phyloP scores from a whole-genome alignment of 2,113 vertebrate species.

The Callocephalon fimbriatum region DNA sequence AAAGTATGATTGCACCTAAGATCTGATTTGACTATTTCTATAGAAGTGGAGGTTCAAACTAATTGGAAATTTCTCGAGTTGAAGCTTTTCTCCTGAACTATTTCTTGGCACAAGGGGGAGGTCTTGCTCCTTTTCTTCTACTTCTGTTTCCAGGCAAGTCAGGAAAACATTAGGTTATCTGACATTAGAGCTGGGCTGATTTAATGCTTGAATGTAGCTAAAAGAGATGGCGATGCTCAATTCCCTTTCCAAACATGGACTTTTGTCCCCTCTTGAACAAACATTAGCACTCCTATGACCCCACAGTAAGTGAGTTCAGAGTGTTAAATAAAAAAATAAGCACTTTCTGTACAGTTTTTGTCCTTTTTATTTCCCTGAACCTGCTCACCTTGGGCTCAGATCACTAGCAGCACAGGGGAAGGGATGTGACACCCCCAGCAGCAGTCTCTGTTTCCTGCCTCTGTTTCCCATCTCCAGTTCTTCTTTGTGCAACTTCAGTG shows the following conservation, averaged over 20 bases:
- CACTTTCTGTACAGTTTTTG: neutral
- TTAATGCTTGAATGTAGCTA: neutral
- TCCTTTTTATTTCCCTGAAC: neutral
- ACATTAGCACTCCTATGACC: neutral
- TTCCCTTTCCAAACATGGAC: neutral
- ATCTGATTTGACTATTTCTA: neutral
- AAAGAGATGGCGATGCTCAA: neutral
- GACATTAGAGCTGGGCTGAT: neutral
- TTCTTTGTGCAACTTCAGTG: neutral
- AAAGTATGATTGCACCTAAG: neutral
- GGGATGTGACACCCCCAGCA: neutral
- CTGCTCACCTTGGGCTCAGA: neutral
- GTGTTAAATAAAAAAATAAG: neutral
- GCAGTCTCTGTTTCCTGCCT: neutral
- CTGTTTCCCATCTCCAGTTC: neutral
- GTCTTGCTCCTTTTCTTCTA: constrained; percentile 41
- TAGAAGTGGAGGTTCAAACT: neutral
- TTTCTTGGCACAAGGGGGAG: constrained; percentile 56
- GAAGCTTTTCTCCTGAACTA: neutral
- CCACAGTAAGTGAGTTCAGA: neutral
- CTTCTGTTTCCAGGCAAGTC: neutral
- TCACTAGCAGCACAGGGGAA: neutral
- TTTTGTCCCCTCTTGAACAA: neutral
- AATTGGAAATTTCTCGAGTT: neutral
- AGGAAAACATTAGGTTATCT: neutral